Percentiles rank a stretch among this genome's conserved stretches.
Evolutionary conservation across 2,797 vertebrate genomes (phyloP).

Genomic region (Orientallactaga sibirica): DNA sequence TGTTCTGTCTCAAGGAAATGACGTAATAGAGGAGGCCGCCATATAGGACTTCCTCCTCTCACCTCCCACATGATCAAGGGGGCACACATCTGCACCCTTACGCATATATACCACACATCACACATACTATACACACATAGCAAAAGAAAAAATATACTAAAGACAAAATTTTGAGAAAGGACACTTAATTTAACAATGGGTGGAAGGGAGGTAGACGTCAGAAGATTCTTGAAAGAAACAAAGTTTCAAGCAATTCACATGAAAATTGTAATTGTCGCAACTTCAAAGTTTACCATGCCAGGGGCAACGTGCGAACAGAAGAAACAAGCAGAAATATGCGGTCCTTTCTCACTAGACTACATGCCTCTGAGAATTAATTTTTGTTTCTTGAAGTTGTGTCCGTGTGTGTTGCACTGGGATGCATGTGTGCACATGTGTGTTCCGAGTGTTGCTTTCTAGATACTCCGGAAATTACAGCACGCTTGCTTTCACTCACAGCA

Average conservation of each 20-base stretch:
- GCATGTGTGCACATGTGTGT: neutral
- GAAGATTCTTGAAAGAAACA: neutral
- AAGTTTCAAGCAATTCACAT: neutral
- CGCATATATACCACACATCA: too few relatives aligned
- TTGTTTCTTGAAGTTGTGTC: neutral
- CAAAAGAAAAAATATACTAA: too few relatives aligned
- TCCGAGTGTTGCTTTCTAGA: neutral
- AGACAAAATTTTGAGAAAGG: neutral
- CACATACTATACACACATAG: too few relatives aligned
- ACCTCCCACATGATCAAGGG: too few relatives aligned
- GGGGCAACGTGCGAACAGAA: neutral
- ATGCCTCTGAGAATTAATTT: neutral
- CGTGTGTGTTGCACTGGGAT: neutral
- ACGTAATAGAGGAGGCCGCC: too few relatives aligned
- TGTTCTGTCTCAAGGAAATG: too few relatives aligned
- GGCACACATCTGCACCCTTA: too few relatives aligned
- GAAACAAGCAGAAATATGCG: neutral
- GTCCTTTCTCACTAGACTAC: neutral
- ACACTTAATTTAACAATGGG: neutral
- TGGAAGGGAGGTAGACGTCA: neutral
- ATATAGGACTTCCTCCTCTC: too few relatives aligned
- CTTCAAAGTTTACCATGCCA: conserved; percentile 11
- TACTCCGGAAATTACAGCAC: neutral
- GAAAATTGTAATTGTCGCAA: conserved; percentile 10
- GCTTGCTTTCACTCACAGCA: neutral